phyloP scores from a whole-genome alignment of 1,140 invertebrate genomes.

The Macrosteles quadrilineatus region DNA sequence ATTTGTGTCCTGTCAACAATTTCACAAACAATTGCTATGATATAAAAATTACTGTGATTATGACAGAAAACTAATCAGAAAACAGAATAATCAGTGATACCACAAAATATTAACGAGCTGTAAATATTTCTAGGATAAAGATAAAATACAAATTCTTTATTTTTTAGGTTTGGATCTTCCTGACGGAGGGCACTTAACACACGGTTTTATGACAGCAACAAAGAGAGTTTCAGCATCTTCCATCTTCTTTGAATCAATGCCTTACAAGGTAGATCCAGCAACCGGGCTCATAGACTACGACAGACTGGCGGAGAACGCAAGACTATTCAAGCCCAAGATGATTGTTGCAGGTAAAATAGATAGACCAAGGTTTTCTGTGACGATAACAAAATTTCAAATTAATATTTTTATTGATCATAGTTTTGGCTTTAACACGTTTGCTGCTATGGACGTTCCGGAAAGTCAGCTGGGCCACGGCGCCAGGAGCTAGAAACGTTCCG shows the following conservation, averaged over 20 bases:
- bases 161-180: slow-evolving; percentile 76
- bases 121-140: no score
- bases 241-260: slow-evolving; percentile 98
- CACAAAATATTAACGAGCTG: no score
- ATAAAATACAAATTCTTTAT: slow-evolving; percentile 20
- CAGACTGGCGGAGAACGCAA: slow-evolving; percentile 76
- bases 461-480: no score
- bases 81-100: no score
- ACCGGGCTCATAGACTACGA: slow-evolving; percentile 97
- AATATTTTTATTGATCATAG: no score
- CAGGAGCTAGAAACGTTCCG: no score
- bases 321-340: slow-evolving; percentile 86
- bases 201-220: slow-evolving; percentile 87
- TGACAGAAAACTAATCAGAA: no score
- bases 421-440: no score
- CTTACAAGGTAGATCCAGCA: slow-evolving; percentile 86
- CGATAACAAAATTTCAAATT: neutral
- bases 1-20: no score
- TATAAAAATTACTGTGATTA: no score
- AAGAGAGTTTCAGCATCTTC: slow-evolving; percentile 98
- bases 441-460: no score
- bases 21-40: no score
- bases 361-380: neutral
- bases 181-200: slow-evolving; percentile 95
- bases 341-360: slow-evolving; percentile 77